Conservation (phyloP, 2,797 vertebrate genomes). For the Phrynocephalus vlangalii region DNA sequence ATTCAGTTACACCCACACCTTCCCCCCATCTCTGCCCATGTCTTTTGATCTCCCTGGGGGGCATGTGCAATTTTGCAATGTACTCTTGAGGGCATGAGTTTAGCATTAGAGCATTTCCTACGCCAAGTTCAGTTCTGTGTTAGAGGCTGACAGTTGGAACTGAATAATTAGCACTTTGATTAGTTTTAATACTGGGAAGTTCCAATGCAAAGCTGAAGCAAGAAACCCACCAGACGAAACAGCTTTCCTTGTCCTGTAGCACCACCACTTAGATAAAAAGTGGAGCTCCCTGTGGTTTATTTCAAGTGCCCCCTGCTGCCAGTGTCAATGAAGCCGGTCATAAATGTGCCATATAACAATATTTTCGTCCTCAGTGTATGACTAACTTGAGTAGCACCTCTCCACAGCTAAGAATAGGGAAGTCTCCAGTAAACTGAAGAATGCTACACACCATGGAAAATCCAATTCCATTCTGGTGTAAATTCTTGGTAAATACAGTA, state of each 20-base stretch:
- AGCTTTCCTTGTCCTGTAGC: not conserved
- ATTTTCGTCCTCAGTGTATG: not conserved
- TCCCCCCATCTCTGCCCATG: not conserved
- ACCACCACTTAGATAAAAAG: not conserved
- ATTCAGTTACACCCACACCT: not conserved
- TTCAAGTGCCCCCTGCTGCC: not conserved
- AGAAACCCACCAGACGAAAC: not conserved
- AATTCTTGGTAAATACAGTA: not conserved
- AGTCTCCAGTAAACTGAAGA: conserved; percentile 36
- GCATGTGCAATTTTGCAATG: too few species aligned
- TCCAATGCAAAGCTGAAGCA: not conserved
- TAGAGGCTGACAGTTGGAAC: too few species aligned
- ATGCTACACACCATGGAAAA: not conserved
- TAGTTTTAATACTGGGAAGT: not conserved
- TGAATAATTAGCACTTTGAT: not conserved
- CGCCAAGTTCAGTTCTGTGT: too few species aligned
- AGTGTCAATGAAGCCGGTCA: not conserved
- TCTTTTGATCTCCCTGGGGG: too few species aligned
- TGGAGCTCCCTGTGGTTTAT: not conserved
- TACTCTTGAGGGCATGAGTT: too few species aligned
- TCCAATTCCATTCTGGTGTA: conserved; percentile 16
- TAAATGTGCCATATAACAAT: not conserved
- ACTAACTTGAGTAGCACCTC: not conserved
- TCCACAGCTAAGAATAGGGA: conserved; percentile 42
- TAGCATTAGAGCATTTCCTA: too few species aligned